Conservation (phyloP, 2,888 invertebrate species). For the Epirrhoe alternata region DNA sequence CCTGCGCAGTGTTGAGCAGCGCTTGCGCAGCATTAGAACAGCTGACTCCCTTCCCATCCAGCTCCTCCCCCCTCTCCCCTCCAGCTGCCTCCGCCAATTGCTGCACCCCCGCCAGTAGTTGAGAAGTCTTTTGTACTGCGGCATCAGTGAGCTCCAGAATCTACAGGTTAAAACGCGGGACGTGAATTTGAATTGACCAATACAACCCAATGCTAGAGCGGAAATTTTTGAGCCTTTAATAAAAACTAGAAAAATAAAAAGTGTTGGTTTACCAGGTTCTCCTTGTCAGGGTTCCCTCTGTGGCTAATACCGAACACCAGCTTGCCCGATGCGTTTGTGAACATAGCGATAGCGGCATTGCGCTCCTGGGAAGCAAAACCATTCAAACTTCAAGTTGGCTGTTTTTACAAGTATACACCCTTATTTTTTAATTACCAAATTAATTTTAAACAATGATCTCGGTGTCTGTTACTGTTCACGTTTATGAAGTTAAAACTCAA, state of each 20-base stretch:
- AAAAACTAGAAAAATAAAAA: background rate
- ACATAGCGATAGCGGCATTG: conserved; percentile 50
- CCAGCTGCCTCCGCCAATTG: conserved; percentile 48
- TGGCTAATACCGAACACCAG: conserved; percentile 52
- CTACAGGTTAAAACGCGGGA: conserved; percentile 23
- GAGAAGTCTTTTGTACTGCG: conserved; percentile 53
- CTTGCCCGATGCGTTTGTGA: conserved; percentile 54
- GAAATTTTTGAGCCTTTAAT: no score
- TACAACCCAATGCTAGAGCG: no score
- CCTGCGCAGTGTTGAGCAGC: conserved; percentile 55
- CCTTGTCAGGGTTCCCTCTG: conserved; percentile 38
- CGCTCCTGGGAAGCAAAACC: conserved; percentile 46
- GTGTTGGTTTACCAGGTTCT: conserved; percentile 46
- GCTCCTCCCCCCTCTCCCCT: conserved; percentile 41
- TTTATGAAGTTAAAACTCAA: no score
- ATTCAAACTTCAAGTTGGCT: background rate
- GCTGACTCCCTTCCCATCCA: conserved; percentile 49
- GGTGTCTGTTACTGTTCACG: no score
- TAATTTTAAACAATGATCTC: no score
- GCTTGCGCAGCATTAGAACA: conserved; percentile 52
- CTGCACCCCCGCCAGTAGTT: conserved; percentile 54
- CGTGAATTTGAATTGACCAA: no score
- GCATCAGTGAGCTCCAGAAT: conserved; percentile 52
- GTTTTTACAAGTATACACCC: background rate
- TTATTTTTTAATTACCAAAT: no score